Evolutionary conservation across 2,888 invertebrate species (phyloP).

Genomic region (Desoria tigrina): DNA sequence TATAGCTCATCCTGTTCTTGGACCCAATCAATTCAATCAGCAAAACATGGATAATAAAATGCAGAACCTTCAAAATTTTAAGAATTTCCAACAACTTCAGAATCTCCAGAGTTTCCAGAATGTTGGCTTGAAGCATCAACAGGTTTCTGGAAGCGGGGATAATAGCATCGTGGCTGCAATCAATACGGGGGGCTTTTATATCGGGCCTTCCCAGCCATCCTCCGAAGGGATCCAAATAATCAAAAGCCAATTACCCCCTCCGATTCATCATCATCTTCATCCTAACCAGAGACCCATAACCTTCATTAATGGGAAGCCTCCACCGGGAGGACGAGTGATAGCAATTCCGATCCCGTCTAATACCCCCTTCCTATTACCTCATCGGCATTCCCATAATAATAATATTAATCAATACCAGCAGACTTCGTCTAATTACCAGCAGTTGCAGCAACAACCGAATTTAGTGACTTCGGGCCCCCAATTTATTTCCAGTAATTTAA

Average conservation of each 20-base stretch:
- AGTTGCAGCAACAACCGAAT: background rate
- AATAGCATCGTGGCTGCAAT: constrained; percentile 12
- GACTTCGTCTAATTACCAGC: background rate
- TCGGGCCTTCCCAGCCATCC: background rate
- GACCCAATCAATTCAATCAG: constrained; percentile 15
- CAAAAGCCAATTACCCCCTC: background rate
- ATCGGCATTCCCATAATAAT: too few species aligned
- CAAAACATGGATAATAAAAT: background rate
- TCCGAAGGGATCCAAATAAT: background rate
- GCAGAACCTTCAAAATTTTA: too few species aligned
- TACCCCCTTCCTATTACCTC: background rate
- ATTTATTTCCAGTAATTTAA: background rate
- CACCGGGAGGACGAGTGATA: background rate
- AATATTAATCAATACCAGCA: background rate
- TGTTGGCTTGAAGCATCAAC: constrained; percentile 6
- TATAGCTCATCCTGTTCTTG: constrained; percentile 14
- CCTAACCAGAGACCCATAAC: background rate
- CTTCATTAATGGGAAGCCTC: constrained; percentile 6
- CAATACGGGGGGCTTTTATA: background rate
- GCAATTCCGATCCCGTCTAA: constrained; percentile 19
- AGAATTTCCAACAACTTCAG: background rate
- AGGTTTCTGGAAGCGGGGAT: constrained; percentile 7
- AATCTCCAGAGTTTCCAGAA: constrained; percentile 18
- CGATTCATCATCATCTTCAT: background rate
- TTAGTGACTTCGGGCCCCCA: background rate